Conservation (phyloP, 2,888 invertebrate species). For the Spodoptera littoralis region DNA sequence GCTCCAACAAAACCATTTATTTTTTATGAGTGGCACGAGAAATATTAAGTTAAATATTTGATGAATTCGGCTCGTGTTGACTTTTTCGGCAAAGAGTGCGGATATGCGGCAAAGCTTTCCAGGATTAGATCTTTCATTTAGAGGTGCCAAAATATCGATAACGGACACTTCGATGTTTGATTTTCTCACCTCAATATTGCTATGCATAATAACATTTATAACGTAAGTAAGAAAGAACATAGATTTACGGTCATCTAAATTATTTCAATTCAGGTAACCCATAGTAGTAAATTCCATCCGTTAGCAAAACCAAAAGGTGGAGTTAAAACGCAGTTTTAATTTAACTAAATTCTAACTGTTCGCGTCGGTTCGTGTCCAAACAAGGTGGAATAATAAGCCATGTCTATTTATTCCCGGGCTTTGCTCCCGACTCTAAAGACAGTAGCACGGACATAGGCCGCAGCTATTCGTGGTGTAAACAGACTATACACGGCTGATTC, state of each 20-base stretch:
- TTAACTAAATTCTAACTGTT: constrained; percentile 22
- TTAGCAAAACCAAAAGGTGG: neutral
- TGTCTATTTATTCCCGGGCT: constrained; percentile 61
- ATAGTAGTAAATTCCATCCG: too few species aligned
- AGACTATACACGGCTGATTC: constrained; percentile 26
- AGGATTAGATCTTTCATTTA: too few species aligned
- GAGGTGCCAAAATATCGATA: too few species aligned
- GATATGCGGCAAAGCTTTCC: too few species aligned
- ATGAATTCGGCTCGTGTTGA: constrained; percentile 21
- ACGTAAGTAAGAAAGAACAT: too few species aligned
- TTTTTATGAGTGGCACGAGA: constrained; percentile 48
- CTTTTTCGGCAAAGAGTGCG: too few species aligned
- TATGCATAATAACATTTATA: too few species aligned
- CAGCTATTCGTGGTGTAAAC: constrained; percentile 31
- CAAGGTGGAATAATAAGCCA: constrained; percentile 58
- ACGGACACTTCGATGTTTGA: too few species aligned
- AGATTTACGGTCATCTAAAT: too few species aligned
- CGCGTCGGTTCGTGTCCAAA: constrained; percentile 47
- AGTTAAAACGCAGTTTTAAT: constrained; percentile 26
- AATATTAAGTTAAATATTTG: constrained; percentile 38
- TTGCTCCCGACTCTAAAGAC: constrained; percentile 47
- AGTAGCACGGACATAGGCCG: constrained; percentile 8
- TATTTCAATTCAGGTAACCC: too few species aligned
- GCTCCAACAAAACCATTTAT: constrained; percentile 48
- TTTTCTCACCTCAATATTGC: too few species aligned